Evolutionary conservation across 1,140 invertebrate species (phyloP).

Genomic region (Pomacea maculata): DNA sequence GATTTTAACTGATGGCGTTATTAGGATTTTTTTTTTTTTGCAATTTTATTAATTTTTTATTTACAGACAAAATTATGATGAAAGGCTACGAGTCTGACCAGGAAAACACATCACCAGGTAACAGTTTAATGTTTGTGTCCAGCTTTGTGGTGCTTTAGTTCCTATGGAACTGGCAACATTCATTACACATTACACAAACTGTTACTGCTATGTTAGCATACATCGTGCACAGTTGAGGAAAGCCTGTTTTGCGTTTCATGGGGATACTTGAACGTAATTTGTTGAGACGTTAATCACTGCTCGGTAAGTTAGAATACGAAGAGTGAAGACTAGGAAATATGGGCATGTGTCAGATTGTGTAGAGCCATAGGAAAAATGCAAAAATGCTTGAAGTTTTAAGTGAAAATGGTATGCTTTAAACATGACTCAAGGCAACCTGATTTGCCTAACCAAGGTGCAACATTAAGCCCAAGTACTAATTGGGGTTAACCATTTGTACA

Average conservation of each 20-base stretch:
- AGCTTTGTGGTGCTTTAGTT: not conserved
- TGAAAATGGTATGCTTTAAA: no score
- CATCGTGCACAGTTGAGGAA: not conserved
- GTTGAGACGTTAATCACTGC: not conserved
- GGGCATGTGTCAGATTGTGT: no score
- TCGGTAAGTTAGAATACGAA: not conserved
- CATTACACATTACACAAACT: not conserved
- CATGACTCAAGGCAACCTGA: no score
- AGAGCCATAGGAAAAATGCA: no score
- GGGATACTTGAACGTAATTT: not conserved
- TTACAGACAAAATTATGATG: conserved; percentile 14
- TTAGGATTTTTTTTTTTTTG: not conserved
- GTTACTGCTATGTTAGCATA: not conserved
- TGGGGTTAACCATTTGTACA: no score
- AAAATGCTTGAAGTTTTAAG: no score
- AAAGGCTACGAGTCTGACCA: conserved; percentile 18
- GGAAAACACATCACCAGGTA: not conserved
- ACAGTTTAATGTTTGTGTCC: no score
- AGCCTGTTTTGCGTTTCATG: not conserved
- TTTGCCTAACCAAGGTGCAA: no score
- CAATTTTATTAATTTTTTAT: not conserved
- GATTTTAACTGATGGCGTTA: not conserved
- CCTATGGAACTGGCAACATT: not conserved
- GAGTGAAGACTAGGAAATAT: no score
- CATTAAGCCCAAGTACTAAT: no score